phyloP scores from a whole-genome alignment of 2,113 vertebrate genomes.

The Gadus chalcogrammus region DNA sequence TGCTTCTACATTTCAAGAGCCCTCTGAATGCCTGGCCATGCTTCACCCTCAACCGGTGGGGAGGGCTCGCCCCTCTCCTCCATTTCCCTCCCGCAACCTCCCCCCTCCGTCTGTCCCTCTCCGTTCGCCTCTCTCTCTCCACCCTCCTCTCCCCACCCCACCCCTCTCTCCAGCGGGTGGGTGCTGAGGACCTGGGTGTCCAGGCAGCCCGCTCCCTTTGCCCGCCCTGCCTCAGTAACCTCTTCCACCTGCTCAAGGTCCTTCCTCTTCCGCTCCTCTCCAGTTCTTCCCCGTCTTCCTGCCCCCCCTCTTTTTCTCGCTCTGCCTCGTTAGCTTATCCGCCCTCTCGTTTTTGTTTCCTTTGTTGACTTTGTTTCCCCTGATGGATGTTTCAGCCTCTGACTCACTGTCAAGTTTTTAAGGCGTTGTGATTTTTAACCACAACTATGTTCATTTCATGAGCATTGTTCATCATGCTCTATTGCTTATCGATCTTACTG shows the following conservation, averaged over 20 bases:
- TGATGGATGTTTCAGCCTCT: background rate
- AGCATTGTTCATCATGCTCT: background rate
- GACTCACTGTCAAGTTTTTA: background rate
- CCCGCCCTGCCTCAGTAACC: slow-evolving; percentile 94
- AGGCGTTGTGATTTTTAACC: too few species aligned
- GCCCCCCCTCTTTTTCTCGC: background rate
- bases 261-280: slow-evolving; percentile 61
- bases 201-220: slow-evolving; percentile 90
- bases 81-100: background rate
- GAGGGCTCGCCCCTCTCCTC: background rate
- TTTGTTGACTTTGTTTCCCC: background rate
- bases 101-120: background rate
- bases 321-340: too few species aligned
- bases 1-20: slow-evolving; percentile 4
- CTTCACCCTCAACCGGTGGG: background rate
- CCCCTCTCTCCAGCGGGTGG: slow-evolving; percentile 81
- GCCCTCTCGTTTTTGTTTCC: background rate
- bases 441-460: too few species aligned
- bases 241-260: slow-evolving; percentile 98
- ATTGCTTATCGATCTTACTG: background rate
- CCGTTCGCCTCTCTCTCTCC: background rate
- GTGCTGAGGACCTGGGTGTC: slow-evolving; percentile 89
- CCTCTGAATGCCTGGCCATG: background rate
- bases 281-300: background rate
- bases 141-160: background rate